Conservation (phyloP, 2,113 vertebrate genomes). For the Hydrolagus affinis region DNA sequence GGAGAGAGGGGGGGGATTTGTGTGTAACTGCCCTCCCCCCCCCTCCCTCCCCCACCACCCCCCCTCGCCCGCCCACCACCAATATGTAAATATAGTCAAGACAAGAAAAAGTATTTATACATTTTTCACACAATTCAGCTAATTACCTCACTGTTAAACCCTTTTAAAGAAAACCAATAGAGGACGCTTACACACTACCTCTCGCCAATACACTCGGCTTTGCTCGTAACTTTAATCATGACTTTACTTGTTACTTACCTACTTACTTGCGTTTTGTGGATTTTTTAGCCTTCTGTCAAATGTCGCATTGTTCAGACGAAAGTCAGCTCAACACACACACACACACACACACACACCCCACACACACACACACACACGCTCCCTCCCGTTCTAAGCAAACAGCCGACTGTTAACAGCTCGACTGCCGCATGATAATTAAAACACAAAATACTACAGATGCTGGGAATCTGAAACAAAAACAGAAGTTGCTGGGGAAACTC, state of each 20-base stretch:
- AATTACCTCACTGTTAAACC: conserved; percentile 46
- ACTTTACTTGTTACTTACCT: not conserved
- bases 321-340: too few species aligned
- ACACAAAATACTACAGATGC: too few species aligned
- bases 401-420: conserved; percentile 5
- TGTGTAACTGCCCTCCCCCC: conserved; percentile 29
- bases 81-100: conserved; percentile 31
- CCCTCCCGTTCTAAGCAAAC: conserved; percentile 19
- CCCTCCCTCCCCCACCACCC: conserved; percentile 12
- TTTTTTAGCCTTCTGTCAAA: conserved; percentile 12
- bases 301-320: conserved; percentile 1
- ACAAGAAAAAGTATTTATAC: conserved; percentile 36
- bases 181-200: conserved; percentile 53
- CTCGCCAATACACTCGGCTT: conserved; percentile 41
- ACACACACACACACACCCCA: too few species aligned
- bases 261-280: not conserved
- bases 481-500: too few species aligned
- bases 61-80: conserved; percentile 12
- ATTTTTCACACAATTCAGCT: conserved; percentile 36
- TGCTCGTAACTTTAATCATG: conserved; percentile 11
- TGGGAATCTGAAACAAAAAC: too few species aligned
- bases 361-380: too few species aligned
- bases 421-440: conserved; percentile 23
- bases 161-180: conserved; percentile 42
- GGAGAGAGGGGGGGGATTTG: conserved; percentile 34